Conservation (phyloP, 2,888 invertebrate genomes). For the Sceliomorpha sp. region DNA sequence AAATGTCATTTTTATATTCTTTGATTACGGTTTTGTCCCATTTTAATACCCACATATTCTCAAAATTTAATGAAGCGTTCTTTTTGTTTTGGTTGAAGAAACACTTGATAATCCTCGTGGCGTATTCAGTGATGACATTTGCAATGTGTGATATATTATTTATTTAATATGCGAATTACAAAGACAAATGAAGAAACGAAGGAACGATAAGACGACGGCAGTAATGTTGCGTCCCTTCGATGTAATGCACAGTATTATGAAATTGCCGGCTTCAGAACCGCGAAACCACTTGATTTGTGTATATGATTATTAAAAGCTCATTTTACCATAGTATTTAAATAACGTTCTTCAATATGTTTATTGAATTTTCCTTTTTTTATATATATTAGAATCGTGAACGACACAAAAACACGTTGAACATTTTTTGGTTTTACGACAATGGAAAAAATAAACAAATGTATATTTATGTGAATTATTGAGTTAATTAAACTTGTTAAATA, state of each 20-base stretch:
- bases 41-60: conserved; percentile 36
- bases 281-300: conserved; percentile 22
- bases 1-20: conserved; percentile 35
- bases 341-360: no score
- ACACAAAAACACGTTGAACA: no score
- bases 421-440: no score
- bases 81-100: conserved; percentile 20
- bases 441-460: no score
- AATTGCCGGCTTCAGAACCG: conserved; percentile 42
- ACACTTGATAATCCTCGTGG: conserved; percentile 17
- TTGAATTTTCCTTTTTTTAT: no score
- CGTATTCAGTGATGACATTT: conserved; percentile 32
- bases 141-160: conserved; percentile 49
- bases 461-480: no score
- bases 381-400: no score
- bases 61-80: conserved; percentile 15
- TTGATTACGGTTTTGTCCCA: conserved; percentile 31
- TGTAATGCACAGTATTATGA: conserved; percentile 53
- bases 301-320: no score
- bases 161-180: conserved; percentile 22
- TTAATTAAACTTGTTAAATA: no score
- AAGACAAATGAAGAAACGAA: conserved; percentile 18
- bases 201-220: conserved; percentile 13
- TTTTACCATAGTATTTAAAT: no score
- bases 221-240: conserved; percentile 23